Conservation (phyloP, 2,113 vertebrate species). For the Notechis scutatus region DNA sequence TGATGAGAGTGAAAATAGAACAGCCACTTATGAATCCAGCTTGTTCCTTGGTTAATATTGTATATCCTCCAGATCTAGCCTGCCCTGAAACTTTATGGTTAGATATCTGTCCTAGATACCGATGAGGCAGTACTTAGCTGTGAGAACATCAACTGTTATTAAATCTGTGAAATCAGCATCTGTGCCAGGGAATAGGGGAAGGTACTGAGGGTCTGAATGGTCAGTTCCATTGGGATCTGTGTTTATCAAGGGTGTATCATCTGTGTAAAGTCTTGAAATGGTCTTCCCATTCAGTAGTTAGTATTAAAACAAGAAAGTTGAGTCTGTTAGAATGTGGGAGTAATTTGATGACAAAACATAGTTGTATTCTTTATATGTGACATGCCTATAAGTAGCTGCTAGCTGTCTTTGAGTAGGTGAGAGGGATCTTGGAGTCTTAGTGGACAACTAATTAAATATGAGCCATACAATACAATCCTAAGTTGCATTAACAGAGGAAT, state of each 20-base stretch:
- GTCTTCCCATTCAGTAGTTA: neutral
- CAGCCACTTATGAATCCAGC: neutral
- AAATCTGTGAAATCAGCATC: neutral
- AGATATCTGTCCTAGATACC: neutral
- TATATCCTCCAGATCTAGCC: neutral
- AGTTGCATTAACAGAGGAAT: too few relatives aligned
- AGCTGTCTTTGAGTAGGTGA: too few relatives aligned
- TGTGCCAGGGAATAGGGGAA: too few relatives aligned
- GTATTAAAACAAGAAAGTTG: neutral
- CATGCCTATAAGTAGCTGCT: neutral
- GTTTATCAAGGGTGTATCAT: neutral
- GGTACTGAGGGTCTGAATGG: neutral
- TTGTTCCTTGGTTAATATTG: neutral
- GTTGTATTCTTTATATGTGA: neutral
- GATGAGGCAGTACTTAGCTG: neutral
- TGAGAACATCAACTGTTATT: neutral
- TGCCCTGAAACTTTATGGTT: neutral
- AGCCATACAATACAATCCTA: too few relatives aligned
- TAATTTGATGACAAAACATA: neutral
- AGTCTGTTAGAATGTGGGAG: neutral
- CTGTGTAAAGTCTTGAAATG: neutral
- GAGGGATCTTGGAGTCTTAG: too few relatives aligned
- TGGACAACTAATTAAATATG: too few relatives aligned
- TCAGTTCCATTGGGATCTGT: neutral
- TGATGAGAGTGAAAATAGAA: neutral